Conservation (phyloP, 2,797 vertebrate genomes). For the Lutjanus campechanus region DNA sequence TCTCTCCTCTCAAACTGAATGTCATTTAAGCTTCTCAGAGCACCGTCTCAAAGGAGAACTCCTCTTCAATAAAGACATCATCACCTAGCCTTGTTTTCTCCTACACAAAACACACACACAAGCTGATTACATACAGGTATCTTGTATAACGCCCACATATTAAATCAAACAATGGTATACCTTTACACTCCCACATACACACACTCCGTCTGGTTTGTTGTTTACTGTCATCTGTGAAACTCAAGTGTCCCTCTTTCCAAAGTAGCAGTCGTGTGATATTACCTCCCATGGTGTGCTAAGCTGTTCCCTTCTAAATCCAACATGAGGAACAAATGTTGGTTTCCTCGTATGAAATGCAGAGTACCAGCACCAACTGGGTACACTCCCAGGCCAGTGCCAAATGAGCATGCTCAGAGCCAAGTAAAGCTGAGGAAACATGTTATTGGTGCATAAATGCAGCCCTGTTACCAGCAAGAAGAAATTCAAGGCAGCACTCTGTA, state of each 20-base stretch:
- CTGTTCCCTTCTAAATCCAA: slow-evolving; percentile 82
- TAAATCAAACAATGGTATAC: slow-evolving; percentile 54
- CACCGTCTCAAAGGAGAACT: slow-evolving; percentile 61
- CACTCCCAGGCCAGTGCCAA: slow-evolving; percentile 60
- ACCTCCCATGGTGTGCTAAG: slow-evolving; percentile 76
- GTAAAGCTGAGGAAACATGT: slow-evolving; percentile 51
- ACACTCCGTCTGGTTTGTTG: slow-evolving; percentile 60
- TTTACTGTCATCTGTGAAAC: slow-evolving; percentile 65
- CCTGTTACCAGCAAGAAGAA: slow-evolving; percentile 21
- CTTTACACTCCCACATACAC: slow-evolving; percentile 42
- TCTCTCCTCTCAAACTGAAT: slow-evolving; percentile 64
- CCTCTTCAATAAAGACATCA: slow-evolving; percentile 64
- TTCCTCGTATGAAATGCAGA: slow-evolving; percentile 60
- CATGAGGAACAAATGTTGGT: slow-evolving; percentile 76
- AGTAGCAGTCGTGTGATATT: slow-evolving; percentile 68
- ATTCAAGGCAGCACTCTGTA: slow-evolving; percentile 26
- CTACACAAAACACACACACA: slow-evolving; percentile 35
- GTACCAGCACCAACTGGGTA: slow-evolving; percentile 61
- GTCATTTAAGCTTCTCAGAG: slow-evolving; percentile 68
- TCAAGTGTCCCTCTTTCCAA: slow-evolving; percentile 67
- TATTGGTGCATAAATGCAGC: slow-evolving; percentile 40
- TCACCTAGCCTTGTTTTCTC: slow-evolving; percentile 52
- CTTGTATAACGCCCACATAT: slow-evolving; percentile 52
- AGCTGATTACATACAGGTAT: slow-evolving; percentile 50
- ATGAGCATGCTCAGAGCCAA: slow-evolving; percentile 54